A percentile compares a stretch with the other conserved stretches of the same genome.
Conservation (phyloP, 2,797 vertebrate species). For the Poeciliopsis paucimaculata region DNA sequence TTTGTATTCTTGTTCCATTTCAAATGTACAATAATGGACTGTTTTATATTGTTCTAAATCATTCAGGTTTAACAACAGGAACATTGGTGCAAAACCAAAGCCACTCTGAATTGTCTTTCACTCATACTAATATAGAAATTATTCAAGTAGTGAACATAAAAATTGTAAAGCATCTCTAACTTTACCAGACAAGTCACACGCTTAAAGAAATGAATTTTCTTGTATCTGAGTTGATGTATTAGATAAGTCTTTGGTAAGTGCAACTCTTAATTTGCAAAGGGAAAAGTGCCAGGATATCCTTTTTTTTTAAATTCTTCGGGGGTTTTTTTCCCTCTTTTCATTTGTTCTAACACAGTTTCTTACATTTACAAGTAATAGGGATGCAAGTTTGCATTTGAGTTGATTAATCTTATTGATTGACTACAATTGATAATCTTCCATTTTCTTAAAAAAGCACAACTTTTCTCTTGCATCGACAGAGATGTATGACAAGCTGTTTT, state of each 20-base stretch:
- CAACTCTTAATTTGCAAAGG: slow-evolving; percentile 34
- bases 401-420: no score
- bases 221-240: not conserved
- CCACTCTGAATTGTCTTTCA: not conserved
- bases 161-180: not conserved
- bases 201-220: not conserved
- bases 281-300: not conserved
- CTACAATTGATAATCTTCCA: no score
- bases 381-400: not conserved
- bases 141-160: not conserved
- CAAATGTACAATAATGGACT: not conserved
- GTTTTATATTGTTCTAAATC: not conserved
- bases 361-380: not conserved
- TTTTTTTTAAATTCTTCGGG: not conserved
- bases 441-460: no score
- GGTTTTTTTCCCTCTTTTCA: not conserved
- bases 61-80: not conserved
- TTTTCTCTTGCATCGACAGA: no score
- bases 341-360: not conserved
- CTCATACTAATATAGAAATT: not conserved
- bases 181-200: not conserved
- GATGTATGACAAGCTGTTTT: no score
- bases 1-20: not conserved
- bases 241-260: slow-evolving; percentile 29
- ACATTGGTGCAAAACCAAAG: not conserved